Conservation (phyloP, 1,140 invertebrate genomes). For the Daktulosphaira vitifoliae region DNA sequence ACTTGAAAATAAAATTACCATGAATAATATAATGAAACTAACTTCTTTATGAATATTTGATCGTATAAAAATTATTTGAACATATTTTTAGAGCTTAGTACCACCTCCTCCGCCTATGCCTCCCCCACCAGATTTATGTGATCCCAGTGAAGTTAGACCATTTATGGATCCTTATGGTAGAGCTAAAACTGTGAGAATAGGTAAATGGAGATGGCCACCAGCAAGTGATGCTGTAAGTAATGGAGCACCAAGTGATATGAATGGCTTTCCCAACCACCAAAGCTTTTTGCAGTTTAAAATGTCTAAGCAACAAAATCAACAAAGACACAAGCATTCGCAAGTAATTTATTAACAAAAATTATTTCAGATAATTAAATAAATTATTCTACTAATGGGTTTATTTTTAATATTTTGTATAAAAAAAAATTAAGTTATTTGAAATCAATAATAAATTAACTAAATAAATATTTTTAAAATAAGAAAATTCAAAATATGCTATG, state of each 20-base stretch:
- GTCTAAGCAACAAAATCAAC: constrained; percentile 46
- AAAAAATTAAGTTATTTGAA: no score
- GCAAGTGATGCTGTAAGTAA: constrained; percentile 62
- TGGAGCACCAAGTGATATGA: constrained; percentile 40
- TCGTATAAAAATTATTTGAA: no score
- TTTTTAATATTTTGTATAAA: no score
- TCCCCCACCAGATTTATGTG: constrained; percentile 65
- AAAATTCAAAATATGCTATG: no score
- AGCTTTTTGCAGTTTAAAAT: constrained; percentile 82
- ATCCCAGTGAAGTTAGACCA: constrained; percentile 65
- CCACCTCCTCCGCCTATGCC: constrained; percentile 80
- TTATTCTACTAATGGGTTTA: no score
- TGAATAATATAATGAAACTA: no score
- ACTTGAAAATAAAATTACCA: no score
- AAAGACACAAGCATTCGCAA: constrained; percentile 52
- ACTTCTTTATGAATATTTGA: no score
- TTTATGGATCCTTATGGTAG: constrained; percentile 85
- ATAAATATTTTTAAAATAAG: no score
- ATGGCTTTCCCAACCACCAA: constrained; percentile 46
- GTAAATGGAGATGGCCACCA: constrained; percentile 94
- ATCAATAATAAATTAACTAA: no score
- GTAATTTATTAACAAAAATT: constrained; percentile 27
- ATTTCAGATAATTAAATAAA: no score
- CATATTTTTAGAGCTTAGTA: constrained; percentile 34
- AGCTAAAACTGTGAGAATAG: constrained; percentile 89